Evolutionary conservation across 2,888 invertebrate genomes (phyloP).

Genomic region (Camponotus fellah): DNA sequence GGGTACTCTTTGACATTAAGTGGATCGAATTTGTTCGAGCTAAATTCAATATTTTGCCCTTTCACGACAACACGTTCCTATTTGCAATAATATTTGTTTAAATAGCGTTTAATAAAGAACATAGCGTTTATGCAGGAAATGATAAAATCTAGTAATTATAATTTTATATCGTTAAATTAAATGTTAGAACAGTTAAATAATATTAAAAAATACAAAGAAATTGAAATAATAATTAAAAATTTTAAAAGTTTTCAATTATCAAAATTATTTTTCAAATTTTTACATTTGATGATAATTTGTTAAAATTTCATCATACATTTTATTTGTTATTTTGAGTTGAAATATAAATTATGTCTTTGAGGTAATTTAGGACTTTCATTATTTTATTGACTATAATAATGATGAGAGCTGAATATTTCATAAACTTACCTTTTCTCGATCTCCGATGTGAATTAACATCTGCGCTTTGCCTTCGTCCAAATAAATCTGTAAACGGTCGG

Average conservation of each 20-base stretch:
- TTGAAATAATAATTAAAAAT: neutral
- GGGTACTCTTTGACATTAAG: conserved; percentile 43
- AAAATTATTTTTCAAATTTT: neutral
- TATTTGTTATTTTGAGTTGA: neutral
- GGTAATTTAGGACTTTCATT: neutral
- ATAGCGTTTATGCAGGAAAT: neutral
- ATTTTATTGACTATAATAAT: neutral
- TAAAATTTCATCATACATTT: neutral
- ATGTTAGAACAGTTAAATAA: neutral
- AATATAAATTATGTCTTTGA: neutral
- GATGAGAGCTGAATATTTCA: conserved; percentile 36
- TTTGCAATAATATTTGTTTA: conserved; percentile 9
- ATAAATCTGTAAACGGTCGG: conserved; percentile 94
- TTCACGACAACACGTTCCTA: conserved; percentile 14
- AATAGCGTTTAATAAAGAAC: neutral
- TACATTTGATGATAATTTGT: neutral
- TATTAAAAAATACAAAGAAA: neutral
- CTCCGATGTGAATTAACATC: conserved; percentile 93
- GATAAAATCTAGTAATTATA: neutral
- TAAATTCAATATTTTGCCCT: conserved; percentile 43
- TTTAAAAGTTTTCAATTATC: neutral
- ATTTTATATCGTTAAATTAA: neutral
- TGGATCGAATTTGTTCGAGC: conserved; percentile 47
- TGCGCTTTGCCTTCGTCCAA: conserved; percentile 94
- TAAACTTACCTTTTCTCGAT: conserved; percentile 92